A percentile compares a stretch with the other conserved stretches of the same genome.
Evolutionary conservation across 2,888 invertebrate species (phyloP).

Genomic region (Dicyrtoma fusca): DNA sequence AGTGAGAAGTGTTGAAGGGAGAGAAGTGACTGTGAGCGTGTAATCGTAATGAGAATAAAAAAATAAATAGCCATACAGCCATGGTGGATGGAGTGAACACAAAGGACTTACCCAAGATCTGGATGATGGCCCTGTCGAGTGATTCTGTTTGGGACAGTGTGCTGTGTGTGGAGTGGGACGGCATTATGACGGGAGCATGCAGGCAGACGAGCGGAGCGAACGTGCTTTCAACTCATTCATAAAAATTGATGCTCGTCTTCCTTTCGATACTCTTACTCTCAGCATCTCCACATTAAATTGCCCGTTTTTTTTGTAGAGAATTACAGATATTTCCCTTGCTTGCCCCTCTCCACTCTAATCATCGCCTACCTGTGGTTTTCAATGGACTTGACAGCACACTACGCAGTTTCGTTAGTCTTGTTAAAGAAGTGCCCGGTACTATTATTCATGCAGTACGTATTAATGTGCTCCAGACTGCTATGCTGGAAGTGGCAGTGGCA

Average conservation of each 20-base stretch:
- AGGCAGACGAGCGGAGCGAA: conserved; percentile 16
- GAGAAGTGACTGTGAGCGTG: too few species aligned
- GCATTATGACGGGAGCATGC: not conserved
- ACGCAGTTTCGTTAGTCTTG: too few species aligned
- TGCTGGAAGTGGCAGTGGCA: too few species aligned
- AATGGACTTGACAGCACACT: not conserved
- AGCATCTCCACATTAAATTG: conserved; percentile 8
- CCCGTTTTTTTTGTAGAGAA: not conserved
- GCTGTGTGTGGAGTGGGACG: too few species aligned
- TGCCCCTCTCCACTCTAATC: conserved; percentile 7
- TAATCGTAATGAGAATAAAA: too few species aligned
- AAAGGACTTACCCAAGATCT: not conserved
- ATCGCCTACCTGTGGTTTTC: conserved; percentile 30
- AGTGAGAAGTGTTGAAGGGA: too few species aligned
- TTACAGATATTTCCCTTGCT: not conserved
- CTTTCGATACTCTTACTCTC: not conserved
- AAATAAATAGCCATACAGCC: not conserved
- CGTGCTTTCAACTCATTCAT: conserved; percentile 33
- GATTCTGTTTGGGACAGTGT: not conserved
- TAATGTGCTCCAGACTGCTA: too few species aligned
- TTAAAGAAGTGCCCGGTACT: too few species aligned
- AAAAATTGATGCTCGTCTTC: conserved; percentile 5
- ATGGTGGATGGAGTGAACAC: not conserved
- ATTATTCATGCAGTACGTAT: too few species aligned
- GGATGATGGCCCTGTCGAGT: not conserved